Conservation (phyloP, 2,888 invertebrate genomes). For the Artemia sinica region DNA sequence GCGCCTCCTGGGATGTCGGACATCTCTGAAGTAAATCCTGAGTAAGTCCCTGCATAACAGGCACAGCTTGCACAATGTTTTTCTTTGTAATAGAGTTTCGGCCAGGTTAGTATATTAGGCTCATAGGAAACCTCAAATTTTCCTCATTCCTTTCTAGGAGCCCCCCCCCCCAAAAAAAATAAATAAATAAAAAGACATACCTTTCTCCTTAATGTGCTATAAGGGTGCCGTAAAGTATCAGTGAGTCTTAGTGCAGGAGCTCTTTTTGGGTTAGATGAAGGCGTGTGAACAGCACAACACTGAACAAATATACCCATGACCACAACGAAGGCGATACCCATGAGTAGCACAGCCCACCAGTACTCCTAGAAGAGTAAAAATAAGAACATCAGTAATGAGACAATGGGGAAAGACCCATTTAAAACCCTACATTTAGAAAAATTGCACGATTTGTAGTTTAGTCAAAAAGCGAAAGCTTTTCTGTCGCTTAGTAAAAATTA, state of each 20-base stretch:
- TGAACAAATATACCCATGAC: slow-evolving; percentile 97
- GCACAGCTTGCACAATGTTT: too few species aligned
- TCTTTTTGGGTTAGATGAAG: slow-evolving; percentile 93
- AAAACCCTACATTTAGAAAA: too few species aligned
- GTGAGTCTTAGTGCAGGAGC: slow-evolving; percentile 82
- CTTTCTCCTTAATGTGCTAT: slow-evolving; percentile 78
- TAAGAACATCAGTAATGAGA: not conserved
- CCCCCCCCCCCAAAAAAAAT: not conserved
- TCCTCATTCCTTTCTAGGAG: too few species aligned
- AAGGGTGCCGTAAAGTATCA: slow-evolving; percentile 73
- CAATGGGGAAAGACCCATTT: too few species aligned
- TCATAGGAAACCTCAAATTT: not conserved
- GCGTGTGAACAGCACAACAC: slow-evolving; percentile 98
- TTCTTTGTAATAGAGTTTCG: too few species aligned
- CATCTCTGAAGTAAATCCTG: too few species aligned
- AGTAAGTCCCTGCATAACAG: too few species aligned
- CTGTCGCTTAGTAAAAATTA: too few species aligned
- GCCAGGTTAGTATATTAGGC: not conserved
- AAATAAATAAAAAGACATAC: slow-evolving; percentile 33
- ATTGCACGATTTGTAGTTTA: too few species aligned
- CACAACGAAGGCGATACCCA: slow-evolving; percentile 75
- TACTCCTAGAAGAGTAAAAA: slow-evolving; percentile 41
- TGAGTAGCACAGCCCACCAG: slow-evolving; percentile 87
- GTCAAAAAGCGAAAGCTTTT: too few species aligned
- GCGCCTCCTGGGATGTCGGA: too few species aligned